phyloP scores from a whole-genome alignment of 2,797 vertebrate species.

The Smutsia gigantea region DNA sequence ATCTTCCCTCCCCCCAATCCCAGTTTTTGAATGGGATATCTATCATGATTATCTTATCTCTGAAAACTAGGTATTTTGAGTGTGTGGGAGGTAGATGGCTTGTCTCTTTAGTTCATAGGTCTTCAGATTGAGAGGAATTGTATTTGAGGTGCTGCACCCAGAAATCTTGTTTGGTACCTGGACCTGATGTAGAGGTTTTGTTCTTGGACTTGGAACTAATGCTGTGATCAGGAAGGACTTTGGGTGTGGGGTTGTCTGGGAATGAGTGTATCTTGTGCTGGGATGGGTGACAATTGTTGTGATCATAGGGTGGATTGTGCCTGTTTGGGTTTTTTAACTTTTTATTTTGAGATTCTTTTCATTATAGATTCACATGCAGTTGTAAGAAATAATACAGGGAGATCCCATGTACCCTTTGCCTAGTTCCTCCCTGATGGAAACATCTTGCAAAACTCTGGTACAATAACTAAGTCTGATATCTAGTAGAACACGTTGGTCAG shows the following conservation, averaged over 20 bases:
- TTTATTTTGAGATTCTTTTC: conserved; percentile 5
- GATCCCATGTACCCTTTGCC: not conserved
- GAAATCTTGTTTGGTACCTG: not conserved
- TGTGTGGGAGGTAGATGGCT: not conserved
- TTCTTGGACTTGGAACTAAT: not conserved
- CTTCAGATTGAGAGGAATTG: not conserved
- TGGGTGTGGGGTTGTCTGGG: not conserved
- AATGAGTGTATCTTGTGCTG: not conserved
- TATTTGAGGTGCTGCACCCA: not conserved
- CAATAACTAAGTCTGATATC: not conserved
- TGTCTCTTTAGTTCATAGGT: not conserved
- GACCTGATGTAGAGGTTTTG: not conserved
- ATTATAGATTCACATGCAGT: not conserved
- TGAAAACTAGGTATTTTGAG: not conserved
- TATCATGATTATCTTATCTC: not conserved
- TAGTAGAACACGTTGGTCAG: not conserved
- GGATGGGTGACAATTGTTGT: not conserved
- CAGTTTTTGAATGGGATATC: not conserved
- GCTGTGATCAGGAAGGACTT: not conserved
- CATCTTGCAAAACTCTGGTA: not conserved
- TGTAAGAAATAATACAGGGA: too few relatives aligned
- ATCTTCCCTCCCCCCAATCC: too few relatives aligned
- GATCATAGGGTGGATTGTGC: not conserved
- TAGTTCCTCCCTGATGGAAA: not conserved
- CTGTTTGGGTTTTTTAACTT: conserved; percentile 1